Conservation (phyloP, 2,888 invertebrate genomes). For the Augochlorella aurata region DNA sequence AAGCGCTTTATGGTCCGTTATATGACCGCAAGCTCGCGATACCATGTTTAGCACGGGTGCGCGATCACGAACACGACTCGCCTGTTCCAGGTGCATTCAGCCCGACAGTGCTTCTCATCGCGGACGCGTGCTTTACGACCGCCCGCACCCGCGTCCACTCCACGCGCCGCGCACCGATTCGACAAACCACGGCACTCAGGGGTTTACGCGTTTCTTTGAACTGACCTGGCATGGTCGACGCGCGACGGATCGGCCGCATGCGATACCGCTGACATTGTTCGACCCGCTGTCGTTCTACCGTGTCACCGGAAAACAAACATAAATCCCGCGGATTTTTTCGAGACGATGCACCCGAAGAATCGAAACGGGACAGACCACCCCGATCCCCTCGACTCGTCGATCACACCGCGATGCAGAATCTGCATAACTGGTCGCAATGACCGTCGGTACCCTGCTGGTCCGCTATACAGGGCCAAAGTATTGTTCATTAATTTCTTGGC, state of each 20-base stretch:
- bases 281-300: neutral
- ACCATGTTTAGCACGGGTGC: conserved; percentile 55
- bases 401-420: neutral
- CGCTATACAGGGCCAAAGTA: neutral
- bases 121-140: conserved; percentile 25
- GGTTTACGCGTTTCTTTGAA: conserved; percentile 29
- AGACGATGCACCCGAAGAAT: neutral
- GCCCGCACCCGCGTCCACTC: neutral
- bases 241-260: neutral
- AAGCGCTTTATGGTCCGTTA: conserved; percentile 58
- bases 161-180: conserved; percentile 7
- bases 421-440: neutral
- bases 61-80: conserved; percentile 52
- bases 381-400: neutral
- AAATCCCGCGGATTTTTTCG: conserved; percentile 6
- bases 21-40: conserved; percentile 61
- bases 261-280: neutral
- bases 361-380: neutral
- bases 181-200: neutral
- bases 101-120: conserved; percentile 48
- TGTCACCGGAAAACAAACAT: neutral
- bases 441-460: neutral
- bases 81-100: conserved; percentile 52
- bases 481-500: too few relatives aligned
- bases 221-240: neutral